Percentiles rank a stretch among this genome's conserved stretches.
These are phyloP conservation scores for Apodemus agrarius DNA, from an alignment of 2,797 vertebrate genomes.

Conservation along the genomic window DNA sequence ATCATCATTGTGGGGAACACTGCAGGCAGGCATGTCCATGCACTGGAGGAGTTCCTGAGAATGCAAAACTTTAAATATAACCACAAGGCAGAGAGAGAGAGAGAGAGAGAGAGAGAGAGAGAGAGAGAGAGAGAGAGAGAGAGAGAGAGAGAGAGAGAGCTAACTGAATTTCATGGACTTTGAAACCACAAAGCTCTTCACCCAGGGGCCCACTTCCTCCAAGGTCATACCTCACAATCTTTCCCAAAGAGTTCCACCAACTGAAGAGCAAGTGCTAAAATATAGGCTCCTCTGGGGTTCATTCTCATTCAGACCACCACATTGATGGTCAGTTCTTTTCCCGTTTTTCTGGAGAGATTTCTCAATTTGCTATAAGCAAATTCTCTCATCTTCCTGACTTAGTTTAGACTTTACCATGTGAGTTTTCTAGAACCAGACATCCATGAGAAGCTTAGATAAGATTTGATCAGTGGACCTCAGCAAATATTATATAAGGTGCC, in stretches of 20 bases:
- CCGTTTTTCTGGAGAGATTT: neutral
- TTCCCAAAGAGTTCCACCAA: neutral
- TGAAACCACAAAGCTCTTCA: neutral
- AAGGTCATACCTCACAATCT: neutral
- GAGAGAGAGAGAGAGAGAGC: neutral
- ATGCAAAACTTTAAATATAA: no score
- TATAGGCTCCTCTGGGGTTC: neutral
- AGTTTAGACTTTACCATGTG: neutral
- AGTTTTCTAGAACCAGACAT: neutral
- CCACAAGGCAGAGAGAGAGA: no score
- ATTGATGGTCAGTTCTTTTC: neutral
- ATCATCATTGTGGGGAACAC: no score
- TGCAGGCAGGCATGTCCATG: neutral
- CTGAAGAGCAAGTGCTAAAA: no score
- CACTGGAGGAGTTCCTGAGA: neutral
- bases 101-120: no score
- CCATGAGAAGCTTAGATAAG: neutral
- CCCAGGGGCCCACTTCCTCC: neutral
- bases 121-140: no score
- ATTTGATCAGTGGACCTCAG: neutral
- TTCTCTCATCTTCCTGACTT: neutral
- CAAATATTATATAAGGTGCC: neutral
- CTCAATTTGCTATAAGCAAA: constrained; percentile 11
- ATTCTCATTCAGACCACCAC: neutral
- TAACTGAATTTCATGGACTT: neutral